These are phyloP conservation scores for Antitype chi DNA, from an alignment of 2,888 invertebrate species.

Conservation along the genomic window DNA sequence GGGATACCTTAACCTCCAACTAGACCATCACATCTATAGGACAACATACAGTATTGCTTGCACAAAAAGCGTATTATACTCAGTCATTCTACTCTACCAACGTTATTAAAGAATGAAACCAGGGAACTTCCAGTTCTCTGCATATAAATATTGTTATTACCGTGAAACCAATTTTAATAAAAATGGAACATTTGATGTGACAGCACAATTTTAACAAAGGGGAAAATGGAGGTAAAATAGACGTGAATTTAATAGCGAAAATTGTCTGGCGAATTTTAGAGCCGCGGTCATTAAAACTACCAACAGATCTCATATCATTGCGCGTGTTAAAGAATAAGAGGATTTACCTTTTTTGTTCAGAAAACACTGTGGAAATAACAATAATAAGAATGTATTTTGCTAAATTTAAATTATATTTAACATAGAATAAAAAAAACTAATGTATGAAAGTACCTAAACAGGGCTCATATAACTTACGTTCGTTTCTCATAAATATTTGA, in stretches of 20 bases:
- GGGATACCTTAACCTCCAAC: background rate
- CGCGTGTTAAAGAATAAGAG: background rate
- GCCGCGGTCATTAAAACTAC: background rate
- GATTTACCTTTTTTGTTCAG: background rate
- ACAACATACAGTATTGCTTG: background rate
- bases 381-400: background rate
- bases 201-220: background rate
- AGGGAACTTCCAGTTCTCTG: background rate
- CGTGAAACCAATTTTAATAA: slow-evolving; percentile 3
- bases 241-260: background rate
- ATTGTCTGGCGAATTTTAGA: background rate
- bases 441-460: background rate
- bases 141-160: background rate
- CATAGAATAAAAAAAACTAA: background rate
- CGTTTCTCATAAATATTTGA: background rate
- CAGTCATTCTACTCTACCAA: background rate
- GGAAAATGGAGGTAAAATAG: background rate
- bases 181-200: background rate
- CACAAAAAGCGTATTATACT: background rate
- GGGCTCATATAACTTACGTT: background rate
- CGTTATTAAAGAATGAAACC: background rate
- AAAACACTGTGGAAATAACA: background rate
- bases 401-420: background rate
- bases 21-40: background rate
- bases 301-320: background rate